Base-by-base conservation (phyloP, 1,140 invertebrate genomes). In the Battus philenor region DNA sequence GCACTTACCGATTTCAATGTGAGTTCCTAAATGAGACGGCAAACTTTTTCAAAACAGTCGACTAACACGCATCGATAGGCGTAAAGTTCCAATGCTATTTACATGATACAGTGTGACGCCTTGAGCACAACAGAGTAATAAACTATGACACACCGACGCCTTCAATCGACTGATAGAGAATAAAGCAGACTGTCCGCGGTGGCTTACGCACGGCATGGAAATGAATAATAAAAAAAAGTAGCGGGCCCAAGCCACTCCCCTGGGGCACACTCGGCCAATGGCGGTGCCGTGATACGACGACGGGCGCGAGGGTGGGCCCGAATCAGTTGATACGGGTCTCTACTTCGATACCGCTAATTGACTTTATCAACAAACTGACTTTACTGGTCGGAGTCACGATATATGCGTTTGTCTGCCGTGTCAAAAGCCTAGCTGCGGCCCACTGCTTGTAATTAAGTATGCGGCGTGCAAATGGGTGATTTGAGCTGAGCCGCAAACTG, bases 331-430 rank as follows among this genome's bases (percentile, higher is more conserved):
- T 81, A 79, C 72, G 62, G 73, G 74, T 71, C 73, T 67, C 76
- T 71, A 68, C 77, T 81, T 75, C 78, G 80, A 84, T 82, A 82
- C 69, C 61, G 74, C 76, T 84, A 84, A 84, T 84, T 84, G 80
- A 80, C 78, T 82, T 82, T 84, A 84, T 84, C 80, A 84, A 84
- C 80, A 84, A 78, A 81, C 74, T 62, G 73, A 80, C 71, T 78
- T 84, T 78, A 82, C 78, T 75, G 78, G 77, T 66, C 63, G 56
- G 55, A 82, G 73, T 78, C 78, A 85, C 81, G 81, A 85, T 81
- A 82, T 81, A 78, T 70, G 75, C 68, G 76, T 80, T 75, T 81
- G 70, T 82, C 76, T 71, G 72, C 59, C 62, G 73, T 65, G 76
- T 85, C 78, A 82, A 85, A 85, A 78, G 78, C 75, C 73, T 73